These are phyloP conservation scores for Ridgeia piscesae DNA, from an alignment of 1,140 invertebrate species.

Conservation along the genomic window DNA sequence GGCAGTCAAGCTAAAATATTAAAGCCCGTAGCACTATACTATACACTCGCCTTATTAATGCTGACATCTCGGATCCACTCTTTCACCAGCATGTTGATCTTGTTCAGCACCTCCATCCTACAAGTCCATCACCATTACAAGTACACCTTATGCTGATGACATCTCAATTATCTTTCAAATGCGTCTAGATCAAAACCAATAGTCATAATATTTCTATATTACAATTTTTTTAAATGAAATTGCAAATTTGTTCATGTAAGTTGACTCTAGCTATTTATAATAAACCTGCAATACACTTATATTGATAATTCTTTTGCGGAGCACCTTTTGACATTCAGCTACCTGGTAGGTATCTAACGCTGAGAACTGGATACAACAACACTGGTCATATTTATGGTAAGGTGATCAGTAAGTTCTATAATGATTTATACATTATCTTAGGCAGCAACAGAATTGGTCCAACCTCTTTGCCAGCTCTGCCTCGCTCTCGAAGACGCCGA, in stretches of 20 bases:
- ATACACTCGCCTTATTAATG: slow-evolving; percentile 65
- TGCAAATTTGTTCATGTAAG: neutral
- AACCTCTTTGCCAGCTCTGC: slow-evolving; percentile 20
- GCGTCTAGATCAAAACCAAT: neutral
- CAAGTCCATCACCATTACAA: neutral
- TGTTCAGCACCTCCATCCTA: slow-evolving; percentile 67
- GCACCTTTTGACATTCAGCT: neutral
- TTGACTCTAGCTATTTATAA: neutral
- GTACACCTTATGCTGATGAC: neutral
- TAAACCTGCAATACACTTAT: neutral
- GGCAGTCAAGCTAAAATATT: too few species aligned
- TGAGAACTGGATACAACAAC: neutral
- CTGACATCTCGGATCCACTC: slow-evolving; percentile 91
- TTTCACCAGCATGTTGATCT: slow-evolving; percentile 86
- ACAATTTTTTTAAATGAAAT: neutral
- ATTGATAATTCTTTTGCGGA: neutral
- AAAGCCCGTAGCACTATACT: neutral
- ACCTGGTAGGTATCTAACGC: neutral
- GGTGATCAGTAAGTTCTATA: neutral
- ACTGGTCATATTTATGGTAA: neutral
- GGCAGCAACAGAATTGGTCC: neutral
- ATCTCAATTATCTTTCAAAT: neutral
- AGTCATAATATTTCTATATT: neutral
- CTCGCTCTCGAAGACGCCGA: slow-evolving; percentile 22
- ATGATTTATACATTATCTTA: neutral